These are phyloP conservation scores for Pangasius krempfi DNA, from an alignment of 2,797 vertebrate genomes.

Conservation along the genomic window DNA sequence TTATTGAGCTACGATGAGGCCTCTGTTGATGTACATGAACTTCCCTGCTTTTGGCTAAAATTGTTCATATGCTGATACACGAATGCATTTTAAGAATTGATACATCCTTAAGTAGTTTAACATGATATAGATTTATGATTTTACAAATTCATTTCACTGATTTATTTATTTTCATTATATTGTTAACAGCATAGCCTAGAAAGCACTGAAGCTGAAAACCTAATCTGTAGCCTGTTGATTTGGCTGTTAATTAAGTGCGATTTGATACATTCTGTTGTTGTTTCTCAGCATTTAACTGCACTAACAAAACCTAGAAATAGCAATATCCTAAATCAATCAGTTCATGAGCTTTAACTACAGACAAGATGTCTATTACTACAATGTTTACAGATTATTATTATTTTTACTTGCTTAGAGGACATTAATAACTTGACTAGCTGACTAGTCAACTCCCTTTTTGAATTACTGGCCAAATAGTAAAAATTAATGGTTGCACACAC, in stretches of 20 bases:
- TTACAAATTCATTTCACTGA: background rate
- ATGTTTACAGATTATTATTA: no score
- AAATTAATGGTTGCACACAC: background rate
- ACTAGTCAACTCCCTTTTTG: background rate
- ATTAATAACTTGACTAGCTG: background rate
- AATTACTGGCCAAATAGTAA: background rate
- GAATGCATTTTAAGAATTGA: background rate
- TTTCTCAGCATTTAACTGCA: background rate
- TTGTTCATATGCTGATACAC: background rate
- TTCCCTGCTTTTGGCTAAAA: background rate
- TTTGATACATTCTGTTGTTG: background rate
- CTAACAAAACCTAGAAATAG: background rate
- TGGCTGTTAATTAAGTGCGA: background rate
- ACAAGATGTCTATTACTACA: background rate
- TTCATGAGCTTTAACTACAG: background rate
- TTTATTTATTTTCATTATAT: background rate
- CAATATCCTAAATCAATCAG: background rate
- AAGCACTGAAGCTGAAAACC: background rate
- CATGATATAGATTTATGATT: background rate
- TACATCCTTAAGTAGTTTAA: background rate
- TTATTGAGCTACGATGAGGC: background rate
- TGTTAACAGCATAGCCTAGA: background rate
- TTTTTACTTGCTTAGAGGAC: no score
- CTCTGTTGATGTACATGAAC: background rate
- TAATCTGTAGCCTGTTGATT: background rate